Conservation (phyloP, 2,888 invertebrate genomes). For the Clostera curtula region DNA sequence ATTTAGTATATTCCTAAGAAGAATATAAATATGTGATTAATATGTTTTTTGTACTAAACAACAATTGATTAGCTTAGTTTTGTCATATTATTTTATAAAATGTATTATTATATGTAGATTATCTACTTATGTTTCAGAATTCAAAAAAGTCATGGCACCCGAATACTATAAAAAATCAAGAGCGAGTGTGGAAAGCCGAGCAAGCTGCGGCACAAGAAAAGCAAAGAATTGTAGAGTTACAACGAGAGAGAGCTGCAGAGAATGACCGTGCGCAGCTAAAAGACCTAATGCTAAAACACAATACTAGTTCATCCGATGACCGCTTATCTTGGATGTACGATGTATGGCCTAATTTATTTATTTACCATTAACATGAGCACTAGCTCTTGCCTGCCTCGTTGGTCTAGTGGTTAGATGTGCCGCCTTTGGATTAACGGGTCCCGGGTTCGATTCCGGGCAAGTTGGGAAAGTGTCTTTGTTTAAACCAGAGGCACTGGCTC, state of each 20-base stretch:
- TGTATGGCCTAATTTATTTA: conserved; percentile 42
- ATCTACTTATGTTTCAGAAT: conserved; percentile 65
- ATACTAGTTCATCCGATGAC: conserved; percentile 62
- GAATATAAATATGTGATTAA: too few relatives aligned
- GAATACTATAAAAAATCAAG: conserved; percentile 84
- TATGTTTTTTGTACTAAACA: too few relatives aligned
- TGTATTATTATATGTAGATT: background rate
- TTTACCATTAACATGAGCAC: background rate
- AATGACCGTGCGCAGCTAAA: conserved; percentile 79
- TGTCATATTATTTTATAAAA: too few relatives aligned
- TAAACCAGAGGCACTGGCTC: too few relatives aligned
- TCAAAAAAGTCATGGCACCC: conserved; percentile 89
- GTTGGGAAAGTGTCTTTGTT: too few relatives aligned
- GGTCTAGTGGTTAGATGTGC: too few relatives aligned
- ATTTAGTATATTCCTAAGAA: too few relatives aligned
- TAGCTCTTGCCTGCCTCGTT: too few relatives aligned
- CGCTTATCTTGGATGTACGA: conserved; percentile 94
- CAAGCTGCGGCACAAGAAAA: conserved; percentile 82
- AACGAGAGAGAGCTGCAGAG: conserved; percentile 80
- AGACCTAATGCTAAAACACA: conserved; percentile 72
- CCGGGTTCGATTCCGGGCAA: too few relatives aligned
- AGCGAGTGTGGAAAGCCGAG: conserved; percentile 86
- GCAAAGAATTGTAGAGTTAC: conserved; percentile 78
- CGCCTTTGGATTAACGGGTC: too few relatives aligned
- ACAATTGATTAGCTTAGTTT: too few relatives aligned